Conservation (phyloP, 2,888 invertebrate species). For the Idaea straminata region DNA sequence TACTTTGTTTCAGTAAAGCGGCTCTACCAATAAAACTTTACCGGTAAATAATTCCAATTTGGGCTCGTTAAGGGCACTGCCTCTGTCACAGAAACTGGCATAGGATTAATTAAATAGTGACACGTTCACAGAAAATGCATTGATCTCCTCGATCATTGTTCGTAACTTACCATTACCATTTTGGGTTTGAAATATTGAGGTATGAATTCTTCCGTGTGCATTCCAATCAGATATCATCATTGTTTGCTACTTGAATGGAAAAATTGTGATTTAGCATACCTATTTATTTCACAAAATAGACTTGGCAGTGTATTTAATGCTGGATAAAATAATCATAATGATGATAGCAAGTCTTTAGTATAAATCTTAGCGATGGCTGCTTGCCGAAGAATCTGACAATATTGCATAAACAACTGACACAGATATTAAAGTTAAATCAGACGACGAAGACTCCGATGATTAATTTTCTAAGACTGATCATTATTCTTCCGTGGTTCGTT, state of each 20-base stretch:
- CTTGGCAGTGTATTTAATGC: neutral
- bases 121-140: slow-evolving; percentile 30
- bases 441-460: slow-evolving; percentile 22
- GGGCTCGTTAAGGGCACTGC: slow-evolving; percentile 33
- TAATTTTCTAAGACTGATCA: slow-evolving; percentile 26
- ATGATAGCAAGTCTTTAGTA: neutral
- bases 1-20: slow-evolving; percentile 46
- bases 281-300: neutral
- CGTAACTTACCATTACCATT: slow-evolving; percentile 22
- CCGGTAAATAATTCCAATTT: slow-evolving; percentile 33
- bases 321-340: neutral
- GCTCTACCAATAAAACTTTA: slow-evolving; percentile 24
- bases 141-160: slow-evolving; percentile 27
- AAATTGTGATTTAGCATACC: slow-evolving; percentile 9
- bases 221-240: slow-evolving; percentile 25
- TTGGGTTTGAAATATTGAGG: slow-evolving; percentile 21
- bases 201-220: slow-evolving; percentile 25
- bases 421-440: slow-evolving; percentile 26
- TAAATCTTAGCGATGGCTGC: slow-evolving; percentile 23
- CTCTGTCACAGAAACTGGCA: slow-evolving; percentile 33
- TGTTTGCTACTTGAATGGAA: slow-evolving; percentile 20
- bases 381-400: slow-evolving; percentile 39
- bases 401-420: slow-evolving; percentile 31
- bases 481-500: neutral
- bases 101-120: slow-evolving; percentile 35